A percentile compares a stretch with the other conserved stretches of the same genome.
Conservation (phyloP, 1,140 invertebrate species). For the Drosophila lowei region DNA sequence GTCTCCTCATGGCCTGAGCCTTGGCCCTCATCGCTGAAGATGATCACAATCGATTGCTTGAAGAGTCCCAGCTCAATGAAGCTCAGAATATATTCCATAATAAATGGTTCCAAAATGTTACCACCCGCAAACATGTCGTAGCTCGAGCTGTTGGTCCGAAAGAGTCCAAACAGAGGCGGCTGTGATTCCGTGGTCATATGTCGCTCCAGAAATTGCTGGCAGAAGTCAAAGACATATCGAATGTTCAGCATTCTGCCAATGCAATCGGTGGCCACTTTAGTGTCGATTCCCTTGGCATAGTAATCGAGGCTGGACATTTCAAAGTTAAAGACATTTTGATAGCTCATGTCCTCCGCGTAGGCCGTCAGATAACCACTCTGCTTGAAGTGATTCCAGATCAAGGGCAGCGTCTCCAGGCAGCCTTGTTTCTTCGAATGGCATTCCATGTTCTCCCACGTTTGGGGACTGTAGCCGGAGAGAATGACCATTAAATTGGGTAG, state of each 20-base stretch:
- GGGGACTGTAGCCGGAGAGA: slow-evolving; percentile 87
- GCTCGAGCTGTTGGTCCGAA: slow-evolving; percentile 89
- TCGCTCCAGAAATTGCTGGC: slow-evolving; percentile 84
- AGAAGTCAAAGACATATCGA: slow-evolving; percentile 85
- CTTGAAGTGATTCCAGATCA: slow-evolving; percentile 91
- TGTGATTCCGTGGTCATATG: slow-evolving; percentile 84
- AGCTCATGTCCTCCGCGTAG: slow-evolving; percentile 88
- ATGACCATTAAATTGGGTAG: slow-evolving; percentile 91
- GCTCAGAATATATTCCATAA: slow-evolving; percentile 85
- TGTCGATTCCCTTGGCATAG: too few relatives aligned
- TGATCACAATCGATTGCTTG: slow-evolving; percentile 88
- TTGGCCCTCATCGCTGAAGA: slow-evolving; percentile 94
- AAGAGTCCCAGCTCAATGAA: slow-evolving; percentile 85
- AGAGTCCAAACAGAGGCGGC: slow-evolving; percentile 87
- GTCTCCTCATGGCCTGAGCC: slow-evolving; percentile 87
- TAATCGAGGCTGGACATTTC: slow-evolving; percentile 84
- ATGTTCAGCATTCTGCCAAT: slow-evolving; percentile 82
- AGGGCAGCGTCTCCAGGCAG: slow-evolving; percentile 51
- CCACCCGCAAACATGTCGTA: slow-evolving; percentile 80
- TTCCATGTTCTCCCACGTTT: slow-evolving; percentile 81
- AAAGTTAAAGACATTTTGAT: slow-evolving; percentile 56
- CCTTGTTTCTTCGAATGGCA: slow-evolving; percentile 84
- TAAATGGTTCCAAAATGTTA: not conserved
- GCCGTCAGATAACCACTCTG: slow-evolving; percentile 89
- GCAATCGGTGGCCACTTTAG: slow-evolving; percentile 19